Evolutionary conservation across 2,888 invertebrate species (phyloP).

Genomic region (Seira musarum): DNA sequence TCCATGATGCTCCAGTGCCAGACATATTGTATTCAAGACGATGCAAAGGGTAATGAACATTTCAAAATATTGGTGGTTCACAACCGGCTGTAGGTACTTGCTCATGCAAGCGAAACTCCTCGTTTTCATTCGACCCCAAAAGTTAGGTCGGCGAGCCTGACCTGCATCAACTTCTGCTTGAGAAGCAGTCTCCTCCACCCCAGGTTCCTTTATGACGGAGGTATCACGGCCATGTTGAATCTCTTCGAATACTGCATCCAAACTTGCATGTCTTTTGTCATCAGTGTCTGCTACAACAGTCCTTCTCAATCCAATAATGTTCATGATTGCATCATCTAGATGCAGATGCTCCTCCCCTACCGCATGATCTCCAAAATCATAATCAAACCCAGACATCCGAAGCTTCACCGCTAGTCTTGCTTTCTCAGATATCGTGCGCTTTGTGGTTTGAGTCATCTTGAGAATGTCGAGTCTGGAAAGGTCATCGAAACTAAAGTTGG

Average conservation of each 20-base stretch:
- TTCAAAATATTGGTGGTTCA: constrained; percentile 95
- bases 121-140: neutral
- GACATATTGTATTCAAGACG: constrained; percentile 91
- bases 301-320: neutral
- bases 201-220: too few species aligned
- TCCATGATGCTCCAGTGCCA: constrained; percentile 94
- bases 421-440: constrained; percentile 65
- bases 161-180: constrained; percentile 14
- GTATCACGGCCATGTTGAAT: too few species aligned
- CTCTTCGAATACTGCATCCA: too few species aligned
- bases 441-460: constrained; percentile 59
- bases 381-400: neutral
- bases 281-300: too few species aligned
- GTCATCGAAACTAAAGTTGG: constrained; percentile 91
- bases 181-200: neutral
- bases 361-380: constrained; percentile 71
- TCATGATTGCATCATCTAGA: constrained; percentile 60
- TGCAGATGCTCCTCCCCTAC: constrained; percentile 10
- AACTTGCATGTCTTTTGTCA: neutral
- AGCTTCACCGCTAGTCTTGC: constrained; percentile 37
- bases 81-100: constrained; percentile 75
- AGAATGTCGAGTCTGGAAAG: constrained; percentile 62
- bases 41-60: constrained; percentile 95
- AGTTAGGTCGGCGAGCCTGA: neutral
- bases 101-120: constrained; percentile 12